Base-by-base conservation (phyloP, 2,797 vertebrate genomes). In the Podargus strigoides region DNA sequence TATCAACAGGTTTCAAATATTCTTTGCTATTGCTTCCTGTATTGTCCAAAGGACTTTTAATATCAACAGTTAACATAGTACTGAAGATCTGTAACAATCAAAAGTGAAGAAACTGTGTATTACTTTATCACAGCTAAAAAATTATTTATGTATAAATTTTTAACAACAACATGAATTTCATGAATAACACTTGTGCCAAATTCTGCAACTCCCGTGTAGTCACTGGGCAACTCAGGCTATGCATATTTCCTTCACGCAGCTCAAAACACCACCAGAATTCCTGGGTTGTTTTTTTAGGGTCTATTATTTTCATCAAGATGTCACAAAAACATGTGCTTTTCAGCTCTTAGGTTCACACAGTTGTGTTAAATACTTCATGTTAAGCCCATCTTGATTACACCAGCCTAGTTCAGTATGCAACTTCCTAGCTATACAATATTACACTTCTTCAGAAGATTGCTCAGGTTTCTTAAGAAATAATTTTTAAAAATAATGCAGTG, bases 311-410 rank as follows among this genome's bases (percentile, higher is more conserved):
- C 67, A 86, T 42, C 44, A 88, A 32, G 12, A 30, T 11, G 47
- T 28, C 77, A 86, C 39, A 64, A 55, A 64, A 58, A 30, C 26
- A 14, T 6, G 27, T 77, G 79, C 24, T 67, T 49, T 87, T 50
- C 79, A 92, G 55, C 30, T 68, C 87, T 30, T n/a, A 64, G 21
- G 27, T 50, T 94, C 37, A 70, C 34, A 36, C 3, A 66, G 66
- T 36, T 78, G 62, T 49, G 50, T 81, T 81, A 72, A 90, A 86
- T 42, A 87, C 9, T 73, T 73, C 37, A 89, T 20, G 53, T 50
- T 18, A 80, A 68, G 13, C 7, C 37, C 63, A 49, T 32, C 41
- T 34, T 2, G 50, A 34, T 90, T 83, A 66, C 47, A 66, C 7
- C 20, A 70, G n/a, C 63, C 52, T 47, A 56, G 15, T 74, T 69